Evolutionary conservation across 2,888 invertebrate species (phyloP).

Genomic region (Caenorhabditis afra): DNA sequence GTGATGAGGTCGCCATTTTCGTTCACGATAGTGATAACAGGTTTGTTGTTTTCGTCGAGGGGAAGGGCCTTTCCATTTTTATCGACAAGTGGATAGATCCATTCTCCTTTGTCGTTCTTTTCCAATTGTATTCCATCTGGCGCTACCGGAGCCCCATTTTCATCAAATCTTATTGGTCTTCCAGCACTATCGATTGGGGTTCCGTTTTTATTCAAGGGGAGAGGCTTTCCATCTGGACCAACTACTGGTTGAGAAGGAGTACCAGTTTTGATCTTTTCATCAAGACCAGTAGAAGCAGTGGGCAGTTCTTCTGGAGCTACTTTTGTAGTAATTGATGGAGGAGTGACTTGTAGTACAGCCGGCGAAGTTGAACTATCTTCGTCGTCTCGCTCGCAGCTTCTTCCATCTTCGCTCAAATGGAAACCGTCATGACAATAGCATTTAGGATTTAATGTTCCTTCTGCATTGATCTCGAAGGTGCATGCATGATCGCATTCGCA

Average conservation of each 20-base stretch:
- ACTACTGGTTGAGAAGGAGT: slow-evolving; percentile 67
- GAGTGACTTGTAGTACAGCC: slow-evolving; percentile 64
- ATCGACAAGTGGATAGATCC: slow-evolving; percentile 73
- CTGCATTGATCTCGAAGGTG: slow-evolving; percentile 67
- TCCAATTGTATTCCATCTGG: slow-evolving; percentile 68
- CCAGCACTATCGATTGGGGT: slow-evolving; percentile 69
- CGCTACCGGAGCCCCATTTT: slow-evolving; percentile 67
- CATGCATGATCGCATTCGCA: slow-evolving; percentile 80
- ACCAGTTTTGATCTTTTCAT: not conserved
- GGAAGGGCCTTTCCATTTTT: slow-evolving; percentile 64
- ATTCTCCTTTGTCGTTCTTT: slow-evolving; percentile 72
- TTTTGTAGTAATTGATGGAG: slow-evolving; percentile 63
- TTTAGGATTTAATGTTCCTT: slow-evolving; percentile 57
- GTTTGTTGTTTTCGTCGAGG: slow-evolving; percentile 61
- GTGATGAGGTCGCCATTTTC: slow-evolving; percentile 55
- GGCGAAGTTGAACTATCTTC: slow-evolving; percentile 53
- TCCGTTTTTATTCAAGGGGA: slow-evolving; percentile 67
- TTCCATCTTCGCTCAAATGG: slow-evolving; percentile 71
- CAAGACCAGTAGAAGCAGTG: slow-evolving; percentile 30
- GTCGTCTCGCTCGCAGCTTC: slow-evolving; percentile 66
- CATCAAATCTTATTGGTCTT: slow-evolving; percentile 63
- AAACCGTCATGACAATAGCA: slow-evolving; percentile 79
- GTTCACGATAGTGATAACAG: slow-evolving; percentile 66
- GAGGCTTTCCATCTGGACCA: slow-evolving; percentile 70
- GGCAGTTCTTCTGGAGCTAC: slow-evolving; percentile 63